Evolutionary conservation across 2,888 invertebrate species (phyloP).

Genomic region (Metellina segmentata): DNA sequence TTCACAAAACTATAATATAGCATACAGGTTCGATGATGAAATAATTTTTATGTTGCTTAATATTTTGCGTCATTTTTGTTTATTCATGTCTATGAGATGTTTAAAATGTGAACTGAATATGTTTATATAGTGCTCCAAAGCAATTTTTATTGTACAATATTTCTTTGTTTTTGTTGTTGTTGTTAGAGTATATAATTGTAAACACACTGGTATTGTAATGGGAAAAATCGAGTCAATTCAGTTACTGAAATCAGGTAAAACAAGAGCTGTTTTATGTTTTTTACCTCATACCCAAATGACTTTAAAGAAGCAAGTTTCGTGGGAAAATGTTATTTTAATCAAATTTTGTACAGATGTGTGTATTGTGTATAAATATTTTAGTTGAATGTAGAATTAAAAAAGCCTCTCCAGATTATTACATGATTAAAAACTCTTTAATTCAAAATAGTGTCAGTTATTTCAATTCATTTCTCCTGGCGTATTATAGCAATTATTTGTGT

Average conservation of each 20-base stretch:
- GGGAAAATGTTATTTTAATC: constrained; percentile 60
- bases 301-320: constrained; percentile 25
- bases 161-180: constrained; percentile 75
- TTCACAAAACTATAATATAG: no score
- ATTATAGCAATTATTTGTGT: no score
- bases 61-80: background rate
- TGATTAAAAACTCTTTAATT: constrained; percentile 70
- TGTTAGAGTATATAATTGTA: constrained; percentile 74
- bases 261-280: constrained; percentile 39
- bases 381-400: constrained; percentile 66
- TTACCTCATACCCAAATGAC: constrained; percentile 24
- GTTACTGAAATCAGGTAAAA: constrained; percentile 46
- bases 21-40: no score
- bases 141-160: constrained; percentile 66
- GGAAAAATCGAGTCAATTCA: constrained; percentile 48
- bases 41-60: no score
- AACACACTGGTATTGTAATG: constrained; percentile 38
- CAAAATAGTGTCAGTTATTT: constrained; percentile 27
- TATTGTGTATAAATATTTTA: constrained; percentile 72
- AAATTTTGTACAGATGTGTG: constrained; percentile 72
- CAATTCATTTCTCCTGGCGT: background rate
- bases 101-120: constrained; percentile 25
- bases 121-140: constrained; percentile 34
- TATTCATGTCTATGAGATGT: background rate
- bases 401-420: constrained; percentile 63